A percentile compares a stretch with the other conserved stretches of the same genome.
These are phyloP conservation scores for Aplocera efformata DNA, from an alignment of 2,888 invertebrate species.

Conservation along the genomic window DNA sequence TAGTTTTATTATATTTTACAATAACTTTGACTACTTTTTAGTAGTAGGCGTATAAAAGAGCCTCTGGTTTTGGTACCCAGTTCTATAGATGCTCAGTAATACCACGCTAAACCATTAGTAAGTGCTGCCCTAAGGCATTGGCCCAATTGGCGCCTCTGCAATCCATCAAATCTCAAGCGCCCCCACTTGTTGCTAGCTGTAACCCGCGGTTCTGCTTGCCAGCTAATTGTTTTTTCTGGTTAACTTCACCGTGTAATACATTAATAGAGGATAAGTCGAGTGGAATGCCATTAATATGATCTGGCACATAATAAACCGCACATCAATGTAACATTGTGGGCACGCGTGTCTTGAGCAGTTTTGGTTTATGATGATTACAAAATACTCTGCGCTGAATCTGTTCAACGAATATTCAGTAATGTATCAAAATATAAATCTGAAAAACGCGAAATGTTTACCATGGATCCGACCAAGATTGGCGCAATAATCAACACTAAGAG, in stretches of 20 bases:
- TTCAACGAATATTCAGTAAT: too few relatives aligned
- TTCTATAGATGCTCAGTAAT: background rate
- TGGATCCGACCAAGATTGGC: too few relatives aligned
- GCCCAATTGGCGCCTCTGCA: slow-evolving; percentile 40
- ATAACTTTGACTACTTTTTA: too few relatives aligned
- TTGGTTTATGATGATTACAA: too few relatives aligned
- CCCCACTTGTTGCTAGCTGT: slow-evolving; percentile 20
- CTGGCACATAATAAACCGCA: slow-evolving; percentile 14
- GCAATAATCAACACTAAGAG: too few relatives aligned
- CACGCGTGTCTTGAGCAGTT: too few relatives aligned
- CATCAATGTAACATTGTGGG: slow-evolving; percentile 1
- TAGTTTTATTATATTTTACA: too few relatives aligned
- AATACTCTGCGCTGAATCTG: too few relatives aligned
- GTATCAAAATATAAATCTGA: too few relatives aligned
- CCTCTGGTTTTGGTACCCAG: too few relatives aligned
- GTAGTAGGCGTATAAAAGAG: too few relatives aligned
- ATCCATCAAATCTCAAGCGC: slow-evolving; percentile 33
- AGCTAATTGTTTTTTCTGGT: slow-evolving; percentile 11
- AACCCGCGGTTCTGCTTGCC: slow-evolving; percentile 19
- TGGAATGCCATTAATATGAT: slow-evolving; percentile 6
- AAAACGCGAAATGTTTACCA: too few relatives aligned
- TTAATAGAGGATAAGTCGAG: slow-evolving; percentile 1
- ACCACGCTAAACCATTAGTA: background rate
- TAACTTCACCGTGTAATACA: background rate
- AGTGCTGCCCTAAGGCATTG: slow-evolving; percentile 32